Evolutionary conservation across 2,113 vertebrate genomes (phyloP), one percentile per base, ranked within the genome.

Genomic region (Coturnix japonica): DNA sequence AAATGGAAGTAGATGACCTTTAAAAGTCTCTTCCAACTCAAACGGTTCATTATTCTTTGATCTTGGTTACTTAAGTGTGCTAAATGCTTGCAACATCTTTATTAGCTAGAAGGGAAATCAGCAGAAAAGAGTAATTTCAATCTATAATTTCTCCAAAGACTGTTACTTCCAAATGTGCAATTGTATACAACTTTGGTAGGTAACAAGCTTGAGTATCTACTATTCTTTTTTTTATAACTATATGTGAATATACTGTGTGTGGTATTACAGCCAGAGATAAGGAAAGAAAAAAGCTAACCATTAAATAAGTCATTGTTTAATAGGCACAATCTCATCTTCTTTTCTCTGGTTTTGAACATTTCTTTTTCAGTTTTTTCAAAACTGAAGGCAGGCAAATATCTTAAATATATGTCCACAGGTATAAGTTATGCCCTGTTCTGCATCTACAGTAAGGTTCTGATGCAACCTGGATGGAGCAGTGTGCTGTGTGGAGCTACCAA

Each of bases 401-500:
- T 65, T 41, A 59, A 60, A 31, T 70, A 70, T 23, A 6, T 53
- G 23, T 43, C 63, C 47, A 41, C 61, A 61, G 5, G 21, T 74
- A 30, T 46, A 71, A 81, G 43, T 21, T 76, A 16, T 76, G 56
- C 33, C 28, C 15, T 19, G 6, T 81, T 47, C 35, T 35, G n/a
- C 63, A 63, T 81, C 47, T 71, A 31, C 49, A 93, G 73, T 66
- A 93, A 90, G 74, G 30, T 81, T 21, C 66, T 4, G 21, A 66
- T 89, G 22, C 43, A 75, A 65, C 57, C 37, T 66, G 65, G 15
- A 15, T 67, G 77, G 83, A 90, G 35, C 41, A 47, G 89, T 60
- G 2, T 59, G 23, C 44, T 0, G 0, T 25, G 35, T 13, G 35
- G 35, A 0, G 3, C 54, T 79, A 64, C 71, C 47, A 82, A 46